phyloP scores from a whole-genome alignment of 2,113 vertebrate genomes.

The Pipa parva region DNA sequence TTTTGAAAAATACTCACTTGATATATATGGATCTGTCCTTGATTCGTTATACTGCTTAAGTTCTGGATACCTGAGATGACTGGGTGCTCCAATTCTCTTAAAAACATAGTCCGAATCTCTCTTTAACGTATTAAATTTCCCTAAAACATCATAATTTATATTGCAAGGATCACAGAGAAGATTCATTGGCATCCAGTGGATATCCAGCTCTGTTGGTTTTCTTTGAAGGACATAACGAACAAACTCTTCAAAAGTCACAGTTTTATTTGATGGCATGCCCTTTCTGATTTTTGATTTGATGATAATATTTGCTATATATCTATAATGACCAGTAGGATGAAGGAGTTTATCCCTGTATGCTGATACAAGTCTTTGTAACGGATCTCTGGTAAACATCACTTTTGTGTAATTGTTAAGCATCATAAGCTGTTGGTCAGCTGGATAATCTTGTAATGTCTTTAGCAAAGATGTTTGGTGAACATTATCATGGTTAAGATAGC shows the following conservation, averaged over 20 bases:
- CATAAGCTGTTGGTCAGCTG: slow-evolving; percentile 24
- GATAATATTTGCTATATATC: slow-evolving; percentile 46
- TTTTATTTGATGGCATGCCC: slow-evolving; percentile 17
- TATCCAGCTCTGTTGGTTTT: slow-evolving; percentile 21
- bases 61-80: slow-evolving; percentile 44
- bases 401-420: slow-evolving; percentile 53
- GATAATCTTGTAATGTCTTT: slow-evolving; percentile 47
- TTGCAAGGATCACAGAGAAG: slow-evolving; percentile 58
- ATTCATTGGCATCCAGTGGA: slow-evolving; percentile 59
- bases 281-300: slow-evolving; percentile 51
- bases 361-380: slow-evolving; percentile 56
- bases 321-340: slow-evolving; percentile 22
- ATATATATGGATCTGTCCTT: slow-evolving; percentile 47
- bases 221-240: slow-evolving; percentile 44
- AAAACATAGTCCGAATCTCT: slow-evolving; percentile 51
- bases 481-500: neutral
- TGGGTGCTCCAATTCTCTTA: slow-evolving; percentile 46
- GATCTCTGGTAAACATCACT: slow-evolving; percentile 59
- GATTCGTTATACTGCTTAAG: slow-evolving; percentile 49
- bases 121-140: slow-evolving; percentile 51
- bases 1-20: slow-evolving; percentile 47
- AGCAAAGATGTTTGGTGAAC: slow-evolving; percentile 43
- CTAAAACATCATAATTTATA: slow-evolving; percentile 50
- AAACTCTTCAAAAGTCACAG: slow-evolving; percentile 58
- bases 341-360: slow-evolving; percentile 60